Percentiles rank a stretch among this genome's conserved stretches.
Evolutionary conservation across 2,888 invertebrate species (phyloP).

Genomic region (Orchestes rusci): DNA sequence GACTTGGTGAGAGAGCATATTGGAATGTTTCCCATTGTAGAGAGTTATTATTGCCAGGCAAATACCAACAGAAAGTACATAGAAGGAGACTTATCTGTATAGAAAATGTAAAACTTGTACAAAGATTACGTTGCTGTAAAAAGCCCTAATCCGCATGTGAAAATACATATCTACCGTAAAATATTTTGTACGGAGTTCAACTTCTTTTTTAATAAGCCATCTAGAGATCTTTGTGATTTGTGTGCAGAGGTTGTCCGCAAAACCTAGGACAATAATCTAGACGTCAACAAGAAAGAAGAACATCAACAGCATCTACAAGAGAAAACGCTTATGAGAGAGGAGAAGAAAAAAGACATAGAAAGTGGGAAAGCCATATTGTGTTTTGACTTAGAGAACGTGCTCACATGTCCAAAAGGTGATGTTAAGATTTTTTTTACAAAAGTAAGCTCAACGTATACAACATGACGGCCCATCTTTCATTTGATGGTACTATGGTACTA

Average conservation of each 20-base stretch:
- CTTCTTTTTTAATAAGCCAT: conserved; percentile 1
- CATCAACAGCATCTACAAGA: background rate
- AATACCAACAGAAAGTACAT: conserved; percentile 1
- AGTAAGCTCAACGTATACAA: conserved; percentile 4
- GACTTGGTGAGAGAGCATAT: background rate
- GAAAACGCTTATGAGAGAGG: conserved; percentile 5
- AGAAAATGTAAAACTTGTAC: conserved; percentile 1
- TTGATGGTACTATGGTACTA: no score
- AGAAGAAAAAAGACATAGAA: conserved; percentile 7
- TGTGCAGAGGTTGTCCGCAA: background rate
- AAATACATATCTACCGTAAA: conserved; percentile 1
- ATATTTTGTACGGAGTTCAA: conserved; percentile 3
- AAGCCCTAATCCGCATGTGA: background rate
- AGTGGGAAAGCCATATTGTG: conserved; percentile 3
- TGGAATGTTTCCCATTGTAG: background rate
- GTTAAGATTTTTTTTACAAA: conserved; percentile 8
- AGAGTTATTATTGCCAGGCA: conserved; percentile 1
- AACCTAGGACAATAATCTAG: background rate
- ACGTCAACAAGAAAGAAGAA: conserved; percentile 1
- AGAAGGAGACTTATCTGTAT: background rate
- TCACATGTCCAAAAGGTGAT: conserved; percentile 2
- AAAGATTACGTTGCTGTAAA: conserved; percentile 1
- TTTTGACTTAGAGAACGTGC: conserved; percentile 6
- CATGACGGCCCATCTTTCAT: conserved; percentile 4
- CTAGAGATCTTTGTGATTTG: conserved; percentile 2